A percentile compares a stretch with the other conserved stretches of the same genome.
Evolutionary conservation across 2,113 vertebrate genomes (phyloP).

Genomic region (Xiphophorus couchianus): DNA sequence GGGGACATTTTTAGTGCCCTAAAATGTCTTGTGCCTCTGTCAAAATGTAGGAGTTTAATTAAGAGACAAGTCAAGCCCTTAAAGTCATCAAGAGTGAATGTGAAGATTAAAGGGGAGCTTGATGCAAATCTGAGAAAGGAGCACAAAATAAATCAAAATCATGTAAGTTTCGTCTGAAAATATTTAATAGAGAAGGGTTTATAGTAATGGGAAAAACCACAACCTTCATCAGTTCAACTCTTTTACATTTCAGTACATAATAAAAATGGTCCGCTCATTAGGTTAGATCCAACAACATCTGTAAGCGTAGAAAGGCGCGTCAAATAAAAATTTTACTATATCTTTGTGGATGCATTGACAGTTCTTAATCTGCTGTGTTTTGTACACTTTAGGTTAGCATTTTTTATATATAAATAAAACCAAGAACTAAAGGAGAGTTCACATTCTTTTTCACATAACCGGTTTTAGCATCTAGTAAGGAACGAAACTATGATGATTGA

Average conservation of each 20-base stretch:
- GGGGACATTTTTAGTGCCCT: slow-evolving; percentile 11
- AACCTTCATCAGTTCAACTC: not conserved
- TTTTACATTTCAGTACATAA: not conserved
- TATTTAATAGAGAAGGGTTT: not conserved
- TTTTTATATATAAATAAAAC: not conserved
- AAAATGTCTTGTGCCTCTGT: slow-evolving; percentile 3
- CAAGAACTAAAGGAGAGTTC: not conserved
- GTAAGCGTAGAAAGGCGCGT: too few relatives aligned
- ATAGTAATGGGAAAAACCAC: not conserved
- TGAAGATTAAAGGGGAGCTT: not conserved
- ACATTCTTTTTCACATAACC: not conserved
- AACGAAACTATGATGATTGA: not conserved
- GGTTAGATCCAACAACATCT: too few relatives aligned
- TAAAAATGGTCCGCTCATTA: too few relatives aligned
- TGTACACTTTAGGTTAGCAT: not conserved
- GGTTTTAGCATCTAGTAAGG: not conserved
- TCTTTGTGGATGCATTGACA: too few relatives aligned
- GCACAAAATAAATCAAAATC: not conserved
- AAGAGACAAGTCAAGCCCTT: slow-evolving; percentile 10
- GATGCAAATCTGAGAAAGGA: not conserved
- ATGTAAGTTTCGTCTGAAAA: not conserved
- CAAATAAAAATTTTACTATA: too few relatives aligned
- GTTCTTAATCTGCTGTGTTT: not conserved
- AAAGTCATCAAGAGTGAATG: slow-evolving; percentile 1
- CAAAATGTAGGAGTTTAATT: slow-evolving; percentile 14